Conservation (phyloP, 2,113 vertebrate genomes). For the Eretmochelys imbricata region DNA sequence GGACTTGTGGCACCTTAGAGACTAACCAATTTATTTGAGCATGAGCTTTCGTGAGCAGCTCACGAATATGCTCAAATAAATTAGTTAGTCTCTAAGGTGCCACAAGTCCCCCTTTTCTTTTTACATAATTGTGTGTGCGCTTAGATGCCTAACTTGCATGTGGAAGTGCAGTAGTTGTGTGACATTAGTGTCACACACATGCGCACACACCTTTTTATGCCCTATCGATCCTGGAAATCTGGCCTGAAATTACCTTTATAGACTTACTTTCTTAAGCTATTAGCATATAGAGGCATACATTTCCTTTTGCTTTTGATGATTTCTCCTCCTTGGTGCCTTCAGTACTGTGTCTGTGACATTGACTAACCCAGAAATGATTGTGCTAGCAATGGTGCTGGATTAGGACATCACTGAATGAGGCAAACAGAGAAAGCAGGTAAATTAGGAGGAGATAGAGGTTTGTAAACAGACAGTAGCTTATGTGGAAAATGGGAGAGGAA, state of each 20-base stretch:
- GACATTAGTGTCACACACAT: not conserved
- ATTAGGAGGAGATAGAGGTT: not conserved
- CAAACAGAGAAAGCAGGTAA: not conserved
- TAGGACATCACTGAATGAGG: slow-evolving; percentile 37
- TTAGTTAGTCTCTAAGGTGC: too few species aligned
- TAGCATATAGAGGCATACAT: not conserved
- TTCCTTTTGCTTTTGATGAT: not conserved
- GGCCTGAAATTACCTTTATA: not conserved
- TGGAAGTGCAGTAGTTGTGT: not conserved
- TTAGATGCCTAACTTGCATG: not conserved
- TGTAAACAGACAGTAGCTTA: slow-evolving; percentile 26
- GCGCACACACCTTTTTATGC: not conserved
- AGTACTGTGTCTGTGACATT: not conserved
- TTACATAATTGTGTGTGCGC: not conserved
- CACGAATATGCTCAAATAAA: too few species aligned
- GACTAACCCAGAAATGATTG: not conserved
- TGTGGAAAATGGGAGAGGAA: slow-evolving; percentile 21
- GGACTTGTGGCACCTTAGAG: too few species aligned
- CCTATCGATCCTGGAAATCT: not conserved
- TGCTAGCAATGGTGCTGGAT: not conserved
- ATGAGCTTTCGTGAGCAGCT: too few species aligned
- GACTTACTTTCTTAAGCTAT: not conserved
- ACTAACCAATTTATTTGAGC: too few species aligned
- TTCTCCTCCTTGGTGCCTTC: not conserved
- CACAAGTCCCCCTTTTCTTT: too few species aligned